Evolutionary conservation across 2,797 vertebrate genomes (phyloP).

Genomic region (Anguilla obscura): DNA sequence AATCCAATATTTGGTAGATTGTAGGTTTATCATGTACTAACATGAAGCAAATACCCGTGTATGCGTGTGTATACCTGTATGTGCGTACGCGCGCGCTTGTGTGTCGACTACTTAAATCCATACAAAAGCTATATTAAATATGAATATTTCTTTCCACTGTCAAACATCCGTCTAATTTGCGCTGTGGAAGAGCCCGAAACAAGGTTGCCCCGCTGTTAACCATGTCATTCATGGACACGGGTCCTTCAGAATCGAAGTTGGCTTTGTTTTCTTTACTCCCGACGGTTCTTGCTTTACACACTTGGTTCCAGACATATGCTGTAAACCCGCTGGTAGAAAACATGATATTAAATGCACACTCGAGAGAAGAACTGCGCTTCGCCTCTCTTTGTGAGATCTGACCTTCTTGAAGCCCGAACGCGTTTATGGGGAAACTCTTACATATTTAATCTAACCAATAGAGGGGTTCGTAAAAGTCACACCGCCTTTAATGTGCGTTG

Average conservation of each 20-base stretch:
- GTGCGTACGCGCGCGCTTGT: too few species aligned
- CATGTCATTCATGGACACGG: not conserved
- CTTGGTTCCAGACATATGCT: not conserved
- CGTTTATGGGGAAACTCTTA: slow-evolving; percentile 5
- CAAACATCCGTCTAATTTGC: not conserved
- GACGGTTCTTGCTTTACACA: slow-evolving; percentile 18
- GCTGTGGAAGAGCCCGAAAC: not conserved
- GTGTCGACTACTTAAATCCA: not conserved
- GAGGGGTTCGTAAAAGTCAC: not conserved
- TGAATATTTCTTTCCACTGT: not conserved
- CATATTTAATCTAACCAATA: not conserved
- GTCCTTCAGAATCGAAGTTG: not conserved
- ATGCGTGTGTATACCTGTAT: too few species aligned
- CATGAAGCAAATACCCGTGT: not conserved
- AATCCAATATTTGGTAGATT: not conserved
- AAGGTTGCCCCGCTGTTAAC: slow-evolving; percentile 8
- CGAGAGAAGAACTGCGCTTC: not conserved
- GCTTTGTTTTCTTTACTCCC: slow-evolving; percentile 7
- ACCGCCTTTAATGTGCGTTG: slow-evolving; percentile 21
- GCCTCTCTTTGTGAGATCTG: not conserved
- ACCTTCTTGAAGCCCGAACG: slow-evolving; percentile 4
- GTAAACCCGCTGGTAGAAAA: slow-evolving; percentile 2
- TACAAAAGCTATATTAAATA: not conserved
- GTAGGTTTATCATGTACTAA: not conserved
- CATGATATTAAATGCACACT: slow-evolving; percentile 22